phyloP scores from a whole-genome alignment of 2,113 vertebrate species.

The Chauna torquata region DNA sequence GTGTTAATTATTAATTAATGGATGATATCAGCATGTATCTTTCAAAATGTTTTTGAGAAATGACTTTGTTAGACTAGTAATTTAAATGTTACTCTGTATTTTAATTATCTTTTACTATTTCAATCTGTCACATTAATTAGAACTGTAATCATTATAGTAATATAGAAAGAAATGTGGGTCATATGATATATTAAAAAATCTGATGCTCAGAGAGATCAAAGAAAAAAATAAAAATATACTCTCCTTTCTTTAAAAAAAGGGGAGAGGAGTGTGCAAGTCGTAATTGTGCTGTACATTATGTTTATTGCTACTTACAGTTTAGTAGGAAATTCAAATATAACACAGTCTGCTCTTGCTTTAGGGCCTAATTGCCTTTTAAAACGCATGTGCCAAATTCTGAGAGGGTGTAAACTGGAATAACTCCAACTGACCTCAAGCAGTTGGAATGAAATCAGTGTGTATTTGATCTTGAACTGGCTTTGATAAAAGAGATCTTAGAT shows the following conservation, averaged over 20 bases:
- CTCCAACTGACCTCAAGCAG: slow-evolving; percentile 43
- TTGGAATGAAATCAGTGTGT: slow-evolving; percentile 44
- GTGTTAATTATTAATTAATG: background rate
- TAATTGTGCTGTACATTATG: background rate
- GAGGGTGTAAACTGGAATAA: slow-evolving; percentile 43
- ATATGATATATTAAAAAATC: background rate
- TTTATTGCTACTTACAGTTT: slow-evolving; percentile 32
- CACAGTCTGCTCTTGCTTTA: slow-evolving; percentile 23
- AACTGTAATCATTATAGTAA: background rate
- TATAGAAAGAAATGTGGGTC: background rate
- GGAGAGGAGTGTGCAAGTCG: background rate
- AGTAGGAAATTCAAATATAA: slow-evolving; percentile 40
- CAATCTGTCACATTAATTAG: slow-evolving; percentile 29
- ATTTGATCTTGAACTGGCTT: slow-evolving; percentile 58
- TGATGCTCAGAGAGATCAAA: slow-evolving; percentile 18
- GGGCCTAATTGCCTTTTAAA: slow-evolving; percentile 56
- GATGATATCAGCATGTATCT: background rate
- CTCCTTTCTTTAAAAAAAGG: background rate
- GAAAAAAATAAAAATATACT: background rate
- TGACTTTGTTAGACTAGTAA: background rate
- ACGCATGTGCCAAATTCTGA: slow-evolving; percentile 35
- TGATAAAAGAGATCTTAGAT: slow-evolving; percentile 51
- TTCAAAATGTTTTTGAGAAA: background rate
- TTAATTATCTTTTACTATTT: slow-evolving; percentile 48
- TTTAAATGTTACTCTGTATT: background rate